These are phyloP conservation scores for Cyaniris semiargus DNA, from an alignment of 2,888 invertebrate genomes.

Conservation along the genomic window DNA sequence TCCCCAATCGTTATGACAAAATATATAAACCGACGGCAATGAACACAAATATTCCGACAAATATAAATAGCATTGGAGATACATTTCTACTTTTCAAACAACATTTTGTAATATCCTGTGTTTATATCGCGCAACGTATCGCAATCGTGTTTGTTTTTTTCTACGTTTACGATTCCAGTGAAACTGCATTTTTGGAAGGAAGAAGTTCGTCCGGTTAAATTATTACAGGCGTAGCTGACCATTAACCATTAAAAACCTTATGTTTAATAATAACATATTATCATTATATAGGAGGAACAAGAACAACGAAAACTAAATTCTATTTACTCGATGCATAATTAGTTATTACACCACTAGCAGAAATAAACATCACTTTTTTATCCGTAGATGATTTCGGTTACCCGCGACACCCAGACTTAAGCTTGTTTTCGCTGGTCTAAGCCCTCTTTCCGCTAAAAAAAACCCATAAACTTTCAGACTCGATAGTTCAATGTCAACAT, in stretches of 20 bases:
- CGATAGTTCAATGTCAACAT: background rate
- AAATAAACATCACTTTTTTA: too few relatives aligned
- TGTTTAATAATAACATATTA: background rate
- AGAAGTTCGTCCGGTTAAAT: conserved; percentile 39
- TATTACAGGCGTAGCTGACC: conserved; percentile 31
- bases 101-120: conserved; percentile 43
- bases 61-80: conserved; percentile 18
- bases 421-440: too few relatives aligned
- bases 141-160: conserved; percentile 40
- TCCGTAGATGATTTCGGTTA: too few relatives aligned
- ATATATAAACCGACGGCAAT: conserved; percentile 22
- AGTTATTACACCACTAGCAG: too few relatives aligned
- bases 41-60: background rate
- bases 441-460: too few relatives aligned
- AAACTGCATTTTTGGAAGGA: conserved; percentile 43
- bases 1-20: background rate
- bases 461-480: background rate
- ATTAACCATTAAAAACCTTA: background rate
- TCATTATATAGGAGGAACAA: background rate
- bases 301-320: background rate
- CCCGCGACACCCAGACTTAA: too few relatives aligned
- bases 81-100: conserved; percentile 18
- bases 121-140: conserved; percentile 39
- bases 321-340: too few relatives aligned
- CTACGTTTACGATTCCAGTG: conserved; percentile 40